These are phyloP conservation scores for Agrochola macilenta DNA, from an alignment of 2,888 invertebrate genomes.

Conservation along the genomic window DNA sequence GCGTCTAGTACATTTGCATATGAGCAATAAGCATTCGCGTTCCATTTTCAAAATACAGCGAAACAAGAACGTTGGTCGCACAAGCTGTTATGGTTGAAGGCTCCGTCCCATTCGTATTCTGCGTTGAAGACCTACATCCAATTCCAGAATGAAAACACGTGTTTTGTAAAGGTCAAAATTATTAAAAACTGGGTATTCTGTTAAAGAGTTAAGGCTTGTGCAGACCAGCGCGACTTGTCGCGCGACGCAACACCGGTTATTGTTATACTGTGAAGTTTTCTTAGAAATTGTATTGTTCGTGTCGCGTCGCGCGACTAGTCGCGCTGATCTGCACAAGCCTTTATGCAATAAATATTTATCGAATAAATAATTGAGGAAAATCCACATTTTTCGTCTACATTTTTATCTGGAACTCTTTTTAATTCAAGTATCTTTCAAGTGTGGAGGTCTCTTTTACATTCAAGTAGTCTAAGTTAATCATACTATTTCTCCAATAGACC, in stretches of 20 bases:
- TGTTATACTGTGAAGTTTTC: too few relatives aligned
- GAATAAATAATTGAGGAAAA: not conserved
- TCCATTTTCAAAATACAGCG: conserved; percentile 27
- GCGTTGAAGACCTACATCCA: conserved; percentile 2
- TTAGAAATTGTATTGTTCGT: too few relatives aligned
- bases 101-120: conserved; percentile 18
- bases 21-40: not conserved
- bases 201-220: not conserved
- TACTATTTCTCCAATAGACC: not conserved
- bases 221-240: too few relatives aligned
- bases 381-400: not conserved
- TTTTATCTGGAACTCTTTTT: not conserved
- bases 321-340: too few relatives aligned
- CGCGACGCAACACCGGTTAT: too few relatives aligned
- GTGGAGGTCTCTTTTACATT: too few relatives aligned
- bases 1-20: not conserved
- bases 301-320: too few relatives aligned
- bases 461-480: not conserved
- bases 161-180: not conserved
- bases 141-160: conserved; percentile 12
- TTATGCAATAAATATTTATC: not conserved
- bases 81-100: conserved; percentile 28
- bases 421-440: not conserved
- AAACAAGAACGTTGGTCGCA: conserved; percentile 10
- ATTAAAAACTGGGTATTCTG: not conserved